phyloP scores from a whole-genome alignment of 2,797 vertebrate species.

The Lagodon rhomboides region DNA sequence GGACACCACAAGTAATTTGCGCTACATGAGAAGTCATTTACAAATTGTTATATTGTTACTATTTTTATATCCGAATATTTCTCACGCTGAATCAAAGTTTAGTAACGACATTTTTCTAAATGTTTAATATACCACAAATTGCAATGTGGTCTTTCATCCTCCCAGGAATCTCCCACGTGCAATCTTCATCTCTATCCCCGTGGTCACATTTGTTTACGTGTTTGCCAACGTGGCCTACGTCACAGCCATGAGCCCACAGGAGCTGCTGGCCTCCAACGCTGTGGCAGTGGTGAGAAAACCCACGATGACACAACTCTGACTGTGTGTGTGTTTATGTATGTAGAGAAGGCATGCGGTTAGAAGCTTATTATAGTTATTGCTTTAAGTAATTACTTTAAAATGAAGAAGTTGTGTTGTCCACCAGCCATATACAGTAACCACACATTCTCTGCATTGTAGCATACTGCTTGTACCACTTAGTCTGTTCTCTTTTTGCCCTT shows the following conservation, averaged over 20 bases:
- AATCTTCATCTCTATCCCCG: constrained; percentile 91
- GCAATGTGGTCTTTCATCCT: constrained; percentile 16
- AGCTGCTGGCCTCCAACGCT: constrained; percentile 89
- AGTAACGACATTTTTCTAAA: neutral
- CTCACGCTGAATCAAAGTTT: neutral
- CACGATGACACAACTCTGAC: neutral
- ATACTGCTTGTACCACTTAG: neutral
- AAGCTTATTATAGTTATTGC: neutral
- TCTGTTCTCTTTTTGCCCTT: neutral
- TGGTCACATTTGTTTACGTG: constrained; percentile 91
- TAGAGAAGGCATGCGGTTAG: neutral
- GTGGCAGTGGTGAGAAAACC: constrained; percentile 87
- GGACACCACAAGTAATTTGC: no score
- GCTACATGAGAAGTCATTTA: no score
- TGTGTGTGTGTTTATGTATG: neutral
- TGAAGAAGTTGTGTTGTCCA: no score
- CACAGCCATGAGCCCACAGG: constrained; percentile 90
- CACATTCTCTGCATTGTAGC: neutral
- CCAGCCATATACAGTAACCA: neutral
- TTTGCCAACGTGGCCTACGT: constrained; percentile 90
- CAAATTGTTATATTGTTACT: neutral
- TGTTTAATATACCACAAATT: neutral
- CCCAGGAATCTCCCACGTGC: constrained; percentile 89
- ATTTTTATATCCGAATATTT: neutral
- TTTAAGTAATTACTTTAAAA: neutral